These are phyloP conservation scores for Xenentodon cancila DNA, from an alignment of 2,797 vertebrate species.

Conservation along the genomic window DNA sequence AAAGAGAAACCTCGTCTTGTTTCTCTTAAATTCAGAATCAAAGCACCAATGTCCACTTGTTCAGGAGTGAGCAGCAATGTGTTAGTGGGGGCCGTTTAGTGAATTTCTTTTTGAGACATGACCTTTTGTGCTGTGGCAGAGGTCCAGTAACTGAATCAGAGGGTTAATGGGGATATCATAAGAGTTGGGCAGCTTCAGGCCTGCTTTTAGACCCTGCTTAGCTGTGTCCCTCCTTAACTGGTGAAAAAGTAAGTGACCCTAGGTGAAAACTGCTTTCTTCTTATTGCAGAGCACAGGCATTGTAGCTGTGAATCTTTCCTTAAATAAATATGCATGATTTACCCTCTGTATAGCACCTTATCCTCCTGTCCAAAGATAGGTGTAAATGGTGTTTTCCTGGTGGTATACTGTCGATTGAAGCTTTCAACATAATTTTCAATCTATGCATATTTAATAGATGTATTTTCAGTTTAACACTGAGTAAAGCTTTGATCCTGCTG, in stretches of 20 bases:
- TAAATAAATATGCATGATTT: background rate
- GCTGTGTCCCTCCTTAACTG: slow-evolving; percentile 4
- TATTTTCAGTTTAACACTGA: slow-evolving; percentile 27
- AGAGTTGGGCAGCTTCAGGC: slow-evolving; percentile 1
- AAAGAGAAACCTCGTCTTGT: slow-evolving; percentile 23
- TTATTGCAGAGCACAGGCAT: background rate
- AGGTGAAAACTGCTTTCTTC: background rate
- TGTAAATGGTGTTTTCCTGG: slow-evolving; percentile 2
- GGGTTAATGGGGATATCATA: slow-evolving; percentile 5
- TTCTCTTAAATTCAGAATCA: slow-evolving; percentile 39
- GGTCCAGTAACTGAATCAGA: slow-evolving; percentile 33
- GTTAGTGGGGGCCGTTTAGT: slow-evolving; percentile 37
- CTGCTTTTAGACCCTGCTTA: slow-evolving; percentile 9
- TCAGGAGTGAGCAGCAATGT: slow-evolving; percentile 12
- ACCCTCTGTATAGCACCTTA: background rate
- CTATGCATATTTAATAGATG: slow-evolving; percentile 45
- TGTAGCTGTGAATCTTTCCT: no score
- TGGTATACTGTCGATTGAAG: slow-evolving; percentile 26
- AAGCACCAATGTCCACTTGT: slow-evolving; percentile 26
- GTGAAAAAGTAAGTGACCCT: slow-evolving; percentile 12
- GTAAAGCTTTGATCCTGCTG: slow-evolving; percentile 57
- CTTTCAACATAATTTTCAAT: slow-evolving; percentile 33
- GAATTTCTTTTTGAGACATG: slow-evolving; percentile 5
- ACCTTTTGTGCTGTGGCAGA: slow-evolving; percentile 31
- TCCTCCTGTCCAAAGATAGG: slow-evolving; percentile 11